A percentile compares a stretch with the other conserved stretches of the same genome.
Conservation (phyloP, 1,140 invertebrate species). For the Lycorma delicatula region DNA sequence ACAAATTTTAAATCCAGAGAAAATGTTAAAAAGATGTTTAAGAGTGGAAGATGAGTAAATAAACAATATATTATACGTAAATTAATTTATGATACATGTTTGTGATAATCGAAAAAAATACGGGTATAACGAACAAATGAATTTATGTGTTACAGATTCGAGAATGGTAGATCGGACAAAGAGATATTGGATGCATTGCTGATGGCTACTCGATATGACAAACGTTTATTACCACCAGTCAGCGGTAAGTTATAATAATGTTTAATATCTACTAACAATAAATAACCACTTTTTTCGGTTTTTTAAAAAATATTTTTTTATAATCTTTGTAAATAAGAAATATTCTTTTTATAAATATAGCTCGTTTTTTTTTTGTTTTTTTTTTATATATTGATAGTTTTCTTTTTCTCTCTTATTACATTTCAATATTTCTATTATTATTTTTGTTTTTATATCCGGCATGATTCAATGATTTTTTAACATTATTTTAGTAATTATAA, state of each 20-base stretch:
- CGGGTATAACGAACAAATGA: not conserved
- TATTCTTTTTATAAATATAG: too few species aligned
- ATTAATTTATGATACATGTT: not conserved
- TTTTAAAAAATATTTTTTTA: too few species aligned
- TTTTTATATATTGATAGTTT: not conserved
- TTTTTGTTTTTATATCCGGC: too few species aligned
- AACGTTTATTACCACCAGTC: conserved; percentile 74
- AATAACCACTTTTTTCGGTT: not conserved
- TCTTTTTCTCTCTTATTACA: not conserved
- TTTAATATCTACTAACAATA: not conserved
- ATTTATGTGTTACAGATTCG: conserved; percentile 54
- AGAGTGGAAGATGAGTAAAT: not conserved
- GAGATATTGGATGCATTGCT: conserved; percentile 77
- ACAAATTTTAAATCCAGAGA: not conserved
- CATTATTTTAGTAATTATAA: too few species aligned
- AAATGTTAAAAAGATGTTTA: not conserved
- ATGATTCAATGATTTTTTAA: too few species aligned
- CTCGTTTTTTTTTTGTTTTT: conserved; percentile 11
- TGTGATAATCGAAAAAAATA: not conserved
- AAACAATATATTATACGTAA: not conserved
- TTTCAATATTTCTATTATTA: not conserved
- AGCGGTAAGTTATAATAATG: conserved; percentile 50
- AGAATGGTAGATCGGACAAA: conserved; percentile 81
- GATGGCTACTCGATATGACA: conserved; percentile 72
- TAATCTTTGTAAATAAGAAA: too few species aligned